These are phyloP conservation scores for Habropoda laboriosa DNA, from an alignment of 1,140 invertebrate species.

Conservation along the genomic window DNA sequence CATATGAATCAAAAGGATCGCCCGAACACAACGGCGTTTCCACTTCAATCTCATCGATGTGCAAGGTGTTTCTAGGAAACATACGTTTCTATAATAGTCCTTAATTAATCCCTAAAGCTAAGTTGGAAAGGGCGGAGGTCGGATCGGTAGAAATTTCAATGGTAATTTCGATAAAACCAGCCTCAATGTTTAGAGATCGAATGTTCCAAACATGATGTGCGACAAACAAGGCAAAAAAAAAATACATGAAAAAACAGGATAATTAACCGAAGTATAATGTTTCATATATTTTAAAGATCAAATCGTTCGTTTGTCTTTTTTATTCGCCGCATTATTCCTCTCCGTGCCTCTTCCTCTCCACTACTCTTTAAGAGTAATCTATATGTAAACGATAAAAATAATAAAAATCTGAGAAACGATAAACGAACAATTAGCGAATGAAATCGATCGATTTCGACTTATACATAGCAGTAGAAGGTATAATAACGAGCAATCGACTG, in stretches of 20 bases:
- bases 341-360: no score
- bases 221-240: no score
- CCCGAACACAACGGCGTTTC: constrained; percentile 40
- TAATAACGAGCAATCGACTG: constrained; percentile 22
- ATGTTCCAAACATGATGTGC: background rate
- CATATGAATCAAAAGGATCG: constrained; percentile 43
- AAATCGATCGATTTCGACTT: constrained; percentile 22
- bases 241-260: no score
- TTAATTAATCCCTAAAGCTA: constrained; percentile 42
- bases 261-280: no score
- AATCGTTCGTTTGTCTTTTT: background rate
- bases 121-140: constrained; percentile 32
- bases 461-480: background rate
- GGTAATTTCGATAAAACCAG: constrained; percentile 34
- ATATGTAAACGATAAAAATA: constrained; percentile 32
- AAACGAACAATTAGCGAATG: constrained; percentile 38
- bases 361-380: constrained; percentile 5
- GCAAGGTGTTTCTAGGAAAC: constrained; percentile 65
- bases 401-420: constrained; percentile 51
- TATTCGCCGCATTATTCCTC: background rate
- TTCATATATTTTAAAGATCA: no score
- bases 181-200: background rate
- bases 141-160: constrained; percentile 39
- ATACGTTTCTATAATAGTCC: constrained; percentile 48
- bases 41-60: constrained; percentile 54